Evolutionary conservation across 2,888 invertebrate species (phyloP).

Genomic region (Hyles lineata): DNA sequence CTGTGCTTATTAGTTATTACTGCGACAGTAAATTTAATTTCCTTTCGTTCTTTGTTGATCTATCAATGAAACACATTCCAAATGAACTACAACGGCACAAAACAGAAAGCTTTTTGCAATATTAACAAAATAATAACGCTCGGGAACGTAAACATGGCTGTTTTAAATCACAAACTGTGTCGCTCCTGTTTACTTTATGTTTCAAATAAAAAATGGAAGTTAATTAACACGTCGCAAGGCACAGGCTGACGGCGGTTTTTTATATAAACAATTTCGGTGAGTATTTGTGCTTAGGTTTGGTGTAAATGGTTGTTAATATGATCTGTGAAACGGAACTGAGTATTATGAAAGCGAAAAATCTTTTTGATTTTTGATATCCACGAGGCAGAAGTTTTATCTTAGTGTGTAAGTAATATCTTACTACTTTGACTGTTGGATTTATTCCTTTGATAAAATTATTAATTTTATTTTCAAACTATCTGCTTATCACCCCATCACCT

Average conservation of each 20-base stretch:
- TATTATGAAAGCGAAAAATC: too few relatives aligned
- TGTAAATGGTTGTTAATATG: background rate
- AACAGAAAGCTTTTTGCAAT: background rate
- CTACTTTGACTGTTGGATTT: too few relatives aligned
- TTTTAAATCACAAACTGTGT: slow-evolving; percentile 26
- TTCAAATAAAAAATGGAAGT: slow-evolving; percentile 29
- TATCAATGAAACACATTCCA: background rate
- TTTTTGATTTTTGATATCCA: too few relatives aligned
- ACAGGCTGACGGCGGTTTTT: background rate
- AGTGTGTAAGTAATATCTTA: too few relatives aligned
- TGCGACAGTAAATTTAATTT: too few relatives aligned
- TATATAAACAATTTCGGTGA: background rate
- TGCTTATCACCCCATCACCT: background rate
- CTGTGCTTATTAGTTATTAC: too few relatives aligned
- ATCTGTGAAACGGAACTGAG: too few relatives aligned
- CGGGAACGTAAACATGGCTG: slow-evolving; percentile 6
- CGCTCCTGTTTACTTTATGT: slow-evolving; percentile 27
- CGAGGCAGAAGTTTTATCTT: too few relatives aligned
- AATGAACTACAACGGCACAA: background rate
- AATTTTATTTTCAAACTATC: too few relatives aligned
- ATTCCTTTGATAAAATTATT: too few relatives aligned
- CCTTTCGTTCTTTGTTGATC: too few relatives aligned
- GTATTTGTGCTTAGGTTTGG: background rate
- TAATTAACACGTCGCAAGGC: slow-evolving; percentile 22
- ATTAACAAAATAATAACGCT: slow-evolving; percentile 23